Percentiles rank a stretch among this genome's conserved stretches.
These are phyloP conservation scores for Phaenicophaeus curvirostris DNA, from an alignment of 2,797 vertebrate genomes.

Conservation along the genomic window DNA sequence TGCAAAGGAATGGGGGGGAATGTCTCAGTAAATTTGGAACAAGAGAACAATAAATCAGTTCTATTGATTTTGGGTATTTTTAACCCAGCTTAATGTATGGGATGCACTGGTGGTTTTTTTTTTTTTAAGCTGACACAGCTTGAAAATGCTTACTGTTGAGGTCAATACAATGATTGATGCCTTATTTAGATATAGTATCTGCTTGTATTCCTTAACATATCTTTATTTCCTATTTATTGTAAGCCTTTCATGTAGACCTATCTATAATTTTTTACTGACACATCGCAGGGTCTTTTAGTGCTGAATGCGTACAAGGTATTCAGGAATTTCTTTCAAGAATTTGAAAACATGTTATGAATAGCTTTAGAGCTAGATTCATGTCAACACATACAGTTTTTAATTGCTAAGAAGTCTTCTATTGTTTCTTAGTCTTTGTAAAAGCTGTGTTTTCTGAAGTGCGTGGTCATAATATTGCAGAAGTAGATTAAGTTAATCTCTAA, in stretches of 20 bases:
- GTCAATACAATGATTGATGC: background rate
- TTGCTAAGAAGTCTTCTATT: background rate
- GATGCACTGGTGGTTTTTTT: background rate
- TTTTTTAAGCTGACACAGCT: background rate
- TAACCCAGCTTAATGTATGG: background rate
- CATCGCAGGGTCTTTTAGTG: background rate
- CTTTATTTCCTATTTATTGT: background rate
- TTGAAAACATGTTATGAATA: background rate
- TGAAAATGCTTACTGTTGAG: background rate
- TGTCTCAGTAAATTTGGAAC: background rate
- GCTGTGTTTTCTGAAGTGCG: background rate
- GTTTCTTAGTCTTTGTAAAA: background rate
- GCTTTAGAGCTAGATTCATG: background rate
- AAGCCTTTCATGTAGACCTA: background rate
- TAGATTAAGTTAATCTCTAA: background rate
- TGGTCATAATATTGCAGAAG: background rate
- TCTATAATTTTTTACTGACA: background rate
- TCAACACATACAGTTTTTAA: background rate
- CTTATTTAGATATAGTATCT: background rate
- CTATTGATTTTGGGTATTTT: conserved; percentile 43
- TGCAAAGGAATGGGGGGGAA: background rate
- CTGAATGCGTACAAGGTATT: background rate
- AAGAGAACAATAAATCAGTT: background rate
- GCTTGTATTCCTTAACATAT: background rate
- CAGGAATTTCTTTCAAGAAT: background rate